Percentiles rank a stretch among this genome's conserved stretches.
phyloP scores from a whole-genome alignment of 2,113 vertebrate species.

The Vulpes ferrilata region DNA sequence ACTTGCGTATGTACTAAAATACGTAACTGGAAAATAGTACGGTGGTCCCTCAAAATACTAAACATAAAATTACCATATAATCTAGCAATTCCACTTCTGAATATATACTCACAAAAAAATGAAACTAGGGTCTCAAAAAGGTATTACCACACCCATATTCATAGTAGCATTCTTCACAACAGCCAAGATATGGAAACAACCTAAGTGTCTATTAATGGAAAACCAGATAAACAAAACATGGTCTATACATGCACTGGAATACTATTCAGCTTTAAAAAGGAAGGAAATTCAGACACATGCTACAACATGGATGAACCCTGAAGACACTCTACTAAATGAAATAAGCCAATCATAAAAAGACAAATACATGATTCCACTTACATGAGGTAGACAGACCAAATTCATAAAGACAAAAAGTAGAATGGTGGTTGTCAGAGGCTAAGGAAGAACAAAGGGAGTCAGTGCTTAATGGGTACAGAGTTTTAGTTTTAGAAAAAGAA shows the following conservation, averaged over 20 bases:
- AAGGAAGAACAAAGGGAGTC: not conserved
- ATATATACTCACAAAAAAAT: not conserved
- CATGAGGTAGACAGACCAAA: not conserved
- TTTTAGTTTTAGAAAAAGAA: not conserved
- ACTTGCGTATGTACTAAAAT: not conserved
- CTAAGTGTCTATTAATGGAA: not conserved
- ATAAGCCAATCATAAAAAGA: not conserved
- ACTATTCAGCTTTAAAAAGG: not conserved
- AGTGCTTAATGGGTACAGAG: not conserved
- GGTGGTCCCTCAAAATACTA: not conserved
- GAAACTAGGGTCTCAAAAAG: not conserved
- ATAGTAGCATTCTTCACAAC: not conserved
- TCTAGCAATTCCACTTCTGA: conserved; percentile 1
- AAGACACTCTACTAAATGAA: conserved; percentile 21
- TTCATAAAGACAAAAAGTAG: not conserved
- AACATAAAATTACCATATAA: conserved; percentile 25
- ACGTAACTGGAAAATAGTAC: conserved; percentile 4
- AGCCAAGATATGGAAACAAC: not conserved
- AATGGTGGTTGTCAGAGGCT: not conserved
- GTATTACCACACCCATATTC: not conserved
- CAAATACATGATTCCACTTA: not conserved
- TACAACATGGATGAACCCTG: not conserved
- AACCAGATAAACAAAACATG: not conserved
- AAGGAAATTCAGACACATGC: conserved; percentile 31
- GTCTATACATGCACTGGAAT: not conserved